Conservation (phyloP, 2,888 invertebrate genomes). For the Arenicola marina region DNA sequence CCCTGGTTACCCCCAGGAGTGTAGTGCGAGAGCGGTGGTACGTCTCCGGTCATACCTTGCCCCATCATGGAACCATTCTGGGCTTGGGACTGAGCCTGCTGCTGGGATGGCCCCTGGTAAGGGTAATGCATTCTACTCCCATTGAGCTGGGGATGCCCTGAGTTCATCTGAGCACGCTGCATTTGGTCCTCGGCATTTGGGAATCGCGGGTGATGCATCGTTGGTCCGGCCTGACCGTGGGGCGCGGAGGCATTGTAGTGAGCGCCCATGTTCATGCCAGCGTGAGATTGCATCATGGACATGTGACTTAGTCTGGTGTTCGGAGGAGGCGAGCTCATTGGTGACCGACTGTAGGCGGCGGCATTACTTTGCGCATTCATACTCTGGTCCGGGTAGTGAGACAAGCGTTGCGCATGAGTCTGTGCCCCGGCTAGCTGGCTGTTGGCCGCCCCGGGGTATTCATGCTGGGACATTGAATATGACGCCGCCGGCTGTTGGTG, state of each 20-base stretch:
- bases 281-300: neutral
- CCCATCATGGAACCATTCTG: neutral
- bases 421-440: neutral
- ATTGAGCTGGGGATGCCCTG: neutral
- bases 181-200: neutral
- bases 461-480: constrained; percentile 3
- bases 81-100: too few species aligned
- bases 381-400: neutral
- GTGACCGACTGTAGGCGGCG: neutral
- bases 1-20: neutral
- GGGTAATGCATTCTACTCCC: neutral
- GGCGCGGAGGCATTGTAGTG: too few species aligned
- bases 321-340: neutral
- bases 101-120: neutral
- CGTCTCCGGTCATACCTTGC: neutral
- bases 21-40: neutral
- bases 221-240: neutral
- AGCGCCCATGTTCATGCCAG: neutral
- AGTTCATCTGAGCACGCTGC: neutral
- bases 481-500: too few species aligned
- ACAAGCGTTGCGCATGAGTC: neutral
- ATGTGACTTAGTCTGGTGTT: neutral
- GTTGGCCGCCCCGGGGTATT: neutral
- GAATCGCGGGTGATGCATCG: neutral
- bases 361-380: neutral